A percentile compares a stretch with the other conserved stretches of the same genome.
phyloP scores from a whole-genome alignment of 2,888 invertebrate species.

The Eugnorisma glareosa region DNA sequence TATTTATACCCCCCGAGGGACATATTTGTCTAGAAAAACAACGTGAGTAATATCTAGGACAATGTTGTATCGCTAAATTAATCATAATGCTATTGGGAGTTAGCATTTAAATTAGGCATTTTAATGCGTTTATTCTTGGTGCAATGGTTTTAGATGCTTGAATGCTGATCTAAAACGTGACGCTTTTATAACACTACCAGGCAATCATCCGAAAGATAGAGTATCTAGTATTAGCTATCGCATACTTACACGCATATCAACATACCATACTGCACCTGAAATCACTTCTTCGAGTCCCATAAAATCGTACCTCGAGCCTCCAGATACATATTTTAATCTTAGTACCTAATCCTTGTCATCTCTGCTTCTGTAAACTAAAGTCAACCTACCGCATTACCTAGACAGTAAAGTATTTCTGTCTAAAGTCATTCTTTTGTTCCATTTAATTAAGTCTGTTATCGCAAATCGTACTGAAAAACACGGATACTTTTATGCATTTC shows the following conservation, averaged over 20 bases:
- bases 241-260: neutral
- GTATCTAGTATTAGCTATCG: neutral
- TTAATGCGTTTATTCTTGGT: slow-evolving; percentile 15
- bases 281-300: neutral
- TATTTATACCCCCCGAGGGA: slow-evolving; percentile 60
- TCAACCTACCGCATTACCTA: neutral
- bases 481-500: neutral
- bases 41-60: slow-evolving; percentile 55
- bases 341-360: neutral
- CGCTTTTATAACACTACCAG: neutral
- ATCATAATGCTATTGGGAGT: slow-evolving; percentile 58
- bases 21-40: slow-evolving; percentile 65
- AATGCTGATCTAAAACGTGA: neutral
- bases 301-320: neutral
- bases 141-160: neutral
- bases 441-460: no score
- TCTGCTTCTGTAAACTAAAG: neutral
- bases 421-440: no score
- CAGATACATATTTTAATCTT: neutral
- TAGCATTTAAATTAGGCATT: slow-evolving; percentile 35
- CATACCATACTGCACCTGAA: neutral
- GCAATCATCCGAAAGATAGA: neutral
- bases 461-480: no score
- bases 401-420: neutral
- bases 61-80: slow-evolving; percentile 44